Evolutionary conservation across 2,113 vertebrate genomes (phyloP).

Genomic region (Platichthys flesus): DNA sequence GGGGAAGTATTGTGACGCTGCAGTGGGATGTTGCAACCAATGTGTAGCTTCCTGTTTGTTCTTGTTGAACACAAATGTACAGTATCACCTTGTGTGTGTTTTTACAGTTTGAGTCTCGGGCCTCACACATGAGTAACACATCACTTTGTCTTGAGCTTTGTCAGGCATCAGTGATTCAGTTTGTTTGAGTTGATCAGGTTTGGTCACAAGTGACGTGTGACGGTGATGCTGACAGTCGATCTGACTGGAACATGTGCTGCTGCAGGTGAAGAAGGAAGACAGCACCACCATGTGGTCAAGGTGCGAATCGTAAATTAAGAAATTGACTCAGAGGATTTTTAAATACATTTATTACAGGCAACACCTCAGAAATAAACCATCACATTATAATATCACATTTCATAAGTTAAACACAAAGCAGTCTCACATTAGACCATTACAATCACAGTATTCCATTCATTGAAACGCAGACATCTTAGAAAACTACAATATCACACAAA

Average conservation of each 20-base stretch:
- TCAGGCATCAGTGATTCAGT: neutral
- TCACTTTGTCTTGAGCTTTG: neutral
- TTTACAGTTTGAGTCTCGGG: neutral
- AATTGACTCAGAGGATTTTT: neutral
- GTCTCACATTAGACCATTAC: neutral
- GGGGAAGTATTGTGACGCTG: slow-evolving; percentile 16
- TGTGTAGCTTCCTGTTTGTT: slow-evolving; percentile 62
- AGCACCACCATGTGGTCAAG: slow-evolving; percentile 54
- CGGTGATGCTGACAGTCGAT: neutral
- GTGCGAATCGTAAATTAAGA: neutral
- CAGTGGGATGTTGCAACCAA: slow-evolving; percentile 32
- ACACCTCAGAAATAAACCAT: neutral
- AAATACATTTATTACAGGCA: neutral
- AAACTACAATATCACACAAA: no score
- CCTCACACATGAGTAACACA: neutral
- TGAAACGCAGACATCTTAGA: no score
- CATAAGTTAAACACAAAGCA: slow-evolving; percentile 55
- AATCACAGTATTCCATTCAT: slow-evolving; percentile 18
- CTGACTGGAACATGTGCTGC: neutral
- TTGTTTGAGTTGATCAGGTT: neutral
- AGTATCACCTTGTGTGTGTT: neutral
- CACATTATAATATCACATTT: slow-evolving; percentile 8
- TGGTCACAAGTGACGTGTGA: neutral
- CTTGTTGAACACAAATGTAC: neutral
- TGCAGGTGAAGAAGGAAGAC: neutral